Conservation (phyloP, 2,888 invertebrate species). For the Alentia gelatinosa region DNA sequence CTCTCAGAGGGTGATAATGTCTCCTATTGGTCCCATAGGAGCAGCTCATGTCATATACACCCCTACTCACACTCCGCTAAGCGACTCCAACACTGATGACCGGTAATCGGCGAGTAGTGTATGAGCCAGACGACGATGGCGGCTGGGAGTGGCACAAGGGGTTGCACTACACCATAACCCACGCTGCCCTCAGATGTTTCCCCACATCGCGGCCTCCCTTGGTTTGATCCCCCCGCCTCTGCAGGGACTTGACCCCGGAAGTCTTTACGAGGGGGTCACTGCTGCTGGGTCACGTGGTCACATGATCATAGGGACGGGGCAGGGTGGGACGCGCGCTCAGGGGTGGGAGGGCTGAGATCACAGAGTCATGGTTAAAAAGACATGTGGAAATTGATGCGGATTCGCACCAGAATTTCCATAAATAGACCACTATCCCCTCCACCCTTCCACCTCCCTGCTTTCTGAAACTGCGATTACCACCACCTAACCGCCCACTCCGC, state of each 20-base stretch:
- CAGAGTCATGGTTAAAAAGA: background rate
- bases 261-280: background rate
- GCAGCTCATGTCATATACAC: too few relatives aligned
- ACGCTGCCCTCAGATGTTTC: background rate
- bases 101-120: background rate
- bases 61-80: background rate
- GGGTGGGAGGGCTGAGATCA: background rate
- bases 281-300: background rate
- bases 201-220: background rate
- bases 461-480: background rate
- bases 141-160: background rate
- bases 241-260: slow-evolving; percentile 40
- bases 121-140: background rate
- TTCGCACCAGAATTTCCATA: slow-evolving; percentile 4
- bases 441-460: background rate
- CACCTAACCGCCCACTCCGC: background rate
- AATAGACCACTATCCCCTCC: background rate
- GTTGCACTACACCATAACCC: too few relatives aligned
- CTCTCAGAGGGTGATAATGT: too few relatives aligned
- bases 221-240: background rate
- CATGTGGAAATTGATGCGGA: background rate
- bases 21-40: background rate
- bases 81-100: background rate
- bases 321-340: background rate
- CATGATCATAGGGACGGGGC: background rate